Evolutionary conservation across 2,888 invertebrate genomes (phyloP), one percentile per base, ranked within the genome.

Genomic region (Lithophane socia): DNA sequence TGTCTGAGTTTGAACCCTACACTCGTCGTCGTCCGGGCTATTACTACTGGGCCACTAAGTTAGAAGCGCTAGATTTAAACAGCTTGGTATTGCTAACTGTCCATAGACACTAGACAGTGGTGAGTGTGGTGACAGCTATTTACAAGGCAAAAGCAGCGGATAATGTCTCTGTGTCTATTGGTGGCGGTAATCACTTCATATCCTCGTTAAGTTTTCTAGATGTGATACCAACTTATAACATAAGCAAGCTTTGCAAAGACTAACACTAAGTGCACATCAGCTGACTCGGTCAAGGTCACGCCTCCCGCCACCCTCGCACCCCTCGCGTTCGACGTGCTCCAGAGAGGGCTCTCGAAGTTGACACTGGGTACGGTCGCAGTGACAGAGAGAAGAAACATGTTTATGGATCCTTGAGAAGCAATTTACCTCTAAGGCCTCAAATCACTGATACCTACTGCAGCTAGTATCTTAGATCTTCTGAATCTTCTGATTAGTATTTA

Each of bases 281-380:
- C 83, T 71, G 83, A 79, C 44, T 73, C 64, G 85, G 82, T 75
- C 85, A 84, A 84, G 85, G 85, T 82, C 73, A 13, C 58, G 7
- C n/a, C 68, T 12, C 13, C 1, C 21, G 37, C 4, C 10, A 29
- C 24, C 37, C 54, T 37, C 12, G n/a, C n/a, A 12, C 24, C 49
- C 49, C 44, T 5, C 49, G 52, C 63, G 21, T 37, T 42, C 69
- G 71, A 16, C 66, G 58, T 29, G 66, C 75, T 44, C 67, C 10
- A n/a, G 24, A 49, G 52, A 42, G 60, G 12, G 37, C 44, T 78
- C 63, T 42, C 68, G 44, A 65, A 69, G 54, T 29, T 49, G 52
- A 72, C 52, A 8, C 13, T n/a, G 65, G 56, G 70, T 79, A 29
- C 1, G 76, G 79, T 63, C 29, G 0, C 76, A 85, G 18, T 73